These are phyloP conservation scores for Carabus problematicus DNA, from an alignment of 2,888 invertebrate genomes.

Conservation along the genomic window DNA sequence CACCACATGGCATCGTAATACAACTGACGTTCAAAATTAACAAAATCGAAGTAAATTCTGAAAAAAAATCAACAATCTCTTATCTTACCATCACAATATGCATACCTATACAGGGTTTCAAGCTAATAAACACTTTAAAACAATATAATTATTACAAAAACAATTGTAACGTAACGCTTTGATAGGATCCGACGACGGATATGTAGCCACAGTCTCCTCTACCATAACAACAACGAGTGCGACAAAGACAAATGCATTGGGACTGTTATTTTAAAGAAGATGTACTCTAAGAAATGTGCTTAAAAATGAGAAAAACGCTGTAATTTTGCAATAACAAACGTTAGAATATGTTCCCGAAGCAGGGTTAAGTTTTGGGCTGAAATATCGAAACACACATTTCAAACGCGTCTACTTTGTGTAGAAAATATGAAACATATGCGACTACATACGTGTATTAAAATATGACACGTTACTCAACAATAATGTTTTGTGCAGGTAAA, in stretches of 20 bases:
- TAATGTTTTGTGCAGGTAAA: conserved; percentile 17
- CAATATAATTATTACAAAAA: conserved; percentile 1
- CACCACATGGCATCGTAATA: conserved; percentile 10
- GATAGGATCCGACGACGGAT: background rate
- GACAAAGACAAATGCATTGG: conserved; percentile 50
- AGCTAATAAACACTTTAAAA: background rate
- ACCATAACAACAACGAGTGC: conserved; percentile 46
- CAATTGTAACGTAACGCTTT: background rate
- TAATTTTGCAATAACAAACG: conserved; percentile 37
- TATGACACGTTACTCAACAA: conserved; percentile 18
- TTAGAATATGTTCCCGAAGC: conserved; percentile 10
- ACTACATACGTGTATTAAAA: conserved; percentile 9
- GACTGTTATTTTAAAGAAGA: conserved; percentile 58
- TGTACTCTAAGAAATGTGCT: conserved; percentile 46
- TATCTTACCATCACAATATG: background rate
- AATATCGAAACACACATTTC: background rate
- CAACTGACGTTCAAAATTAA: conserved; percentile 9
- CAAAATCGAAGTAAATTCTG: background rate
- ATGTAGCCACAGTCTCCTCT: conserved; percentile 35
- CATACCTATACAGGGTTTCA: too few relatives aligned
- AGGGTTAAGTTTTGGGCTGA: background rate
- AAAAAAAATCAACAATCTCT: background rate
- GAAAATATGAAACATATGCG: conserved; percentile 31
- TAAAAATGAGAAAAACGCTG: conserved; percentile 32
- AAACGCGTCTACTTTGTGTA: background rate